Evolutionary conservation across 2,113 vertebrate genomes (phyloP), one percentile per base, ranked within the genome.

Genomic region (Dolichallabes microphthalmus): DNA sequence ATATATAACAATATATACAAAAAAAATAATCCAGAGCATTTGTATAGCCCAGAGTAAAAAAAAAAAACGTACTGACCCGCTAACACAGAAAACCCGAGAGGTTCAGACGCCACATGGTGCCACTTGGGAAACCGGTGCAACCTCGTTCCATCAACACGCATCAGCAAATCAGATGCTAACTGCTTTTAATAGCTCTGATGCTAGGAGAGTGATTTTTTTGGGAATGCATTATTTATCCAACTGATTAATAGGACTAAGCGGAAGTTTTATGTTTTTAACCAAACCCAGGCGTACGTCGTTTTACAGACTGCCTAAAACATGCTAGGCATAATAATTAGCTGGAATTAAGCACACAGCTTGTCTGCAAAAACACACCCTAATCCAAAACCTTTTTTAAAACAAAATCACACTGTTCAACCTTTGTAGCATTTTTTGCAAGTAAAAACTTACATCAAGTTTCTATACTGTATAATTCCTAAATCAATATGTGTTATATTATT

Each of bases 91-190:
- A 50, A 52, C 30, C 68, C 68, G 73, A 53, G 25, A 66, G 53
- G 60, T 55, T 58, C 53, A 32, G n/a, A 77, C 53, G 1, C 52
- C 25, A 5, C 81, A 68, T 68, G 53, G 73, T 77, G 53, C 82
- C 89, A 85, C 83, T 15, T 12, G 87, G 87, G 87, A 89, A 80
- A 82, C 52, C 79, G 61, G 81, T 74, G 57, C 52, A 78, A 55
- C 80, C 63, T 53, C n/a, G n/a, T 85, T 85, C 73, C 81, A 81
- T 78, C 50, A 4, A 57, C 52, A 55, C 20, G 30, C 39, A 19
- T 25, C 57, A 27, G 66, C 86, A 63, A 80, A 80, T 82, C 50
- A 80, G 39, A 68, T 39, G 5, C 60, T 66, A 87, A 84, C 53
- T 63, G 85, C 78, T 55, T 82, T 53, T 39, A 83, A 73, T 32